These are phyloP conservation scores for Archaeoteleia sp. DNA, from an alignment of 2,888 invertebrate genomes.

Conservation along the genomic window DNA sequence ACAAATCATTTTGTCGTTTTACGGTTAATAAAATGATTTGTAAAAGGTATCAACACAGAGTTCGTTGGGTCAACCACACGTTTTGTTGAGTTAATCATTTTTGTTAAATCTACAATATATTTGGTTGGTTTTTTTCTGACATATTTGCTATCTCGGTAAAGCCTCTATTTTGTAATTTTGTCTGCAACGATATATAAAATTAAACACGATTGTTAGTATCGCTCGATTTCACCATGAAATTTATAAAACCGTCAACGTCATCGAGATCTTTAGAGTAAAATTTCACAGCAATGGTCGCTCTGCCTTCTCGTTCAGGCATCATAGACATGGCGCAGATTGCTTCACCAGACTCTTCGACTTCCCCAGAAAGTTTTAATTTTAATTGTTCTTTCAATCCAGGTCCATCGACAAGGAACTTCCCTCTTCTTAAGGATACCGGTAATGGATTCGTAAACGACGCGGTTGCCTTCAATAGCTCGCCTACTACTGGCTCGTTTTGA, in stretches of 20 bases:
- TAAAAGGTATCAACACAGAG: too few relatives aligned
- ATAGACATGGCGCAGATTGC: constrained; percentile 86
- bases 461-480: constrained; percentile 77
- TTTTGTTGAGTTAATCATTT: too few relatives aligned
- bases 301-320: constrained; percentile 86
- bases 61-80: too few relatives aligned
- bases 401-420: constrained; percentile 88
- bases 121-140: too few relatives aligned
- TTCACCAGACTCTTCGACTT: constrained; percentile 80
- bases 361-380: constrained; percentile 81
- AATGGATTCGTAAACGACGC: constrained; percentile 88
- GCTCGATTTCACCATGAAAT: constrained; percentile 81
- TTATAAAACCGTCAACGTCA: constrained; percentile 92
- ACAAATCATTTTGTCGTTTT: too few relatives aligned
- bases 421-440: constrained; percentile 85
- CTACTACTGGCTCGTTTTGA: constrained; percentile 73
- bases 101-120: too few relatives aligned
- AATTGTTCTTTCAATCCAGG: constrained; percentile 86
- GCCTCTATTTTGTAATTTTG: too few relatives aligned
- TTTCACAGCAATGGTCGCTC: constrained; percentile 89
- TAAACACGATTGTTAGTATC: constrained; percentile 60
- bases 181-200: too few relatives aligned
- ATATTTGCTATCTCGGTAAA: too few relatives aligned
- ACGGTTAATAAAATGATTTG: too few relatives aligned
- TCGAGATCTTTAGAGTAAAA: constrained; percentile 91